Evolutionary conservation across 2,888 invertebrate genomes (phyloP), one percentile per base, ranked within the genome.

Genomic region (Actias luna): DNA sequence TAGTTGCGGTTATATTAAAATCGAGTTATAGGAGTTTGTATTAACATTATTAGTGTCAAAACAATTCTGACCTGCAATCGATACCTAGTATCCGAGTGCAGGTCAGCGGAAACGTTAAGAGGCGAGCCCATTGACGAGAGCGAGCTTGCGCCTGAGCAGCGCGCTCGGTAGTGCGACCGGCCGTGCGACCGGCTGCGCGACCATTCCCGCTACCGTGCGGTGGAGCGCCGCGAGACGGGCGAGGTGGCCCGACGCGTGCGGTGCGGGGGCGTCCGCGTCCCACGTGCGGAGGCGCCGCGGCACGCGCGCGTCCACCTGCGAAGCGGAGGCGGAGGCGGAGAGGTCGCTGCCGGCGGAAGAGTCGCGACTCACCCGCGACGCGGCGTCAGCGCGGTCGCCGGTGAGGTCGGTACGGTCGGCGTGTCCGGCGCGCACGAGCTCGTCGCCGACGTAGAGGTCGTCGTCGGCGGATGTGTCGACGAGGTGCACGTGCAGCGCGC

Each of bases 401-500:
- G n/a, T n/a, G 74, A 82, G 62, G 61, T 29, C 33, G 83, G 78
- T 67, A 72, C 55, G 52, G 78, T 85, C 89, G 7, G 94, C 94
- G 78, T 89, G 87, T 0, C 93, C 93, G 65, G 89, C 83, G 69
- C 86, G 80, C 12, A 94, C 82, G 65, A 95, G 77, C 67, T 83
- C 78, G 65, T 85, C 83, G 77, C 93, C 89, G 66, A 94, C 75
- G 80, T 89, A 91, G 63, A 92, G 75, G 82, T 94, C 94, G 16
- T 84, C 78, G 2, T 74, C 79, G 33, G 83, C 82, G 7, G 85
- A 74, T 36, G 94, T 93, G 84, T 94, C 94, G 63, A 93, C 88
- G 67, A 94, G 84, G 72, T 90, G 84, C 71, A 94, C 79, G 67
- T 88, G 87, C 59, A 88, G 67, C 22, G 78, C 72, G 68, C 74